These are phyloP conservation scores for Stratiomys singularior DNA, from an alignment of 2,888 invertebrate genomes.

Conservation along the genomic window DNA sequence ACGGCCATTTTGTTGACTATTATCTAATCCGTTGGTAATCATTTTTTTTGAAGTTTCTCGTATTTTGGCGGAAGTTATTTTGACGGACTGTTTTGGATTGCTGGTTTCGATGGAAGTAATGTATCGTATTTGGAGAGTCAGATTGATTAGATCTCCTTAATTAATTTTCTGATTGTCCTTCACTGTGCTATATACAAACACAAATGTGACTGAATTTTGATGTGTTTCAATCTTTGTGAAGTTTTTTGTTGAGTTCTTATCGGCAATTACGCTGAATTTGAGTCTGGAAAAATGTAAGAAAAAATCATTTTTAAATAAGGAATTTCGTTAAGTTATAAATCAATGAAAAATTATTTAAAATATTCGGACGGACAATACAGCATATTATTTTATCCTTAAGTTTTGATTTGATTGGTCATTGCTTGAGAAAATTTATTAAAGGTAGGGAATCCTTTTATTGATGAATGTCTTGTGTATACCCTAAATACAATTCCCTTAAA, in stretches of 20 bases:
- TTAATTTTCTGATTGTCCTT: slow-evolving; percentile 43
- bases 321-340: too few species aligned
- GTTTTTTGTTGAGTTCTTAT: not conserved
- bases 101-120: not conserved
- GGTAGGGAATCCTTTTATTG: too few species aligned
- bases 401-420: too few species aligned
- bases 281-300: too few species aligned
- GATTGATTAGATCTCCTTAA: not conserved
- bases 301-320: too few species aligned
- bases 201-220: not conserved
- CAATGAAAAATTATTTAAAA: too few species aligned
- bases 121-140: not conserved
- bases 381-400: too few species aligned
- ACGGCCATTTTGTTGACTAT: slow-evolving; percentile 57
- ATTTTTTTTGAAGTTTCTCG: slow-evolving; percentile 49
- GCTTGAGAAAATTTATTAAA: too few species aligned
- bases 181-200: not conserved
- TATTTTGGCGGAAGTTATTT: slow-evolving; percentile 33
- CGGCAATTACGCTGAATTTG: too few species aligned
- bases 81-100: not conserved
- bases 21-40: slow-evolving; percentile 58
- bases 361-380: too few species aligned
- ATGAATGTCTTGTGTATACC: too few species aligned
- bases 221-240: not conserved
- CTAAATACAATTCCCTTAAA: too few species aligned